phyloP scores from a whole-genome alignment of 2,113 vertebrate species.

The Rynchops niger region DNA sequence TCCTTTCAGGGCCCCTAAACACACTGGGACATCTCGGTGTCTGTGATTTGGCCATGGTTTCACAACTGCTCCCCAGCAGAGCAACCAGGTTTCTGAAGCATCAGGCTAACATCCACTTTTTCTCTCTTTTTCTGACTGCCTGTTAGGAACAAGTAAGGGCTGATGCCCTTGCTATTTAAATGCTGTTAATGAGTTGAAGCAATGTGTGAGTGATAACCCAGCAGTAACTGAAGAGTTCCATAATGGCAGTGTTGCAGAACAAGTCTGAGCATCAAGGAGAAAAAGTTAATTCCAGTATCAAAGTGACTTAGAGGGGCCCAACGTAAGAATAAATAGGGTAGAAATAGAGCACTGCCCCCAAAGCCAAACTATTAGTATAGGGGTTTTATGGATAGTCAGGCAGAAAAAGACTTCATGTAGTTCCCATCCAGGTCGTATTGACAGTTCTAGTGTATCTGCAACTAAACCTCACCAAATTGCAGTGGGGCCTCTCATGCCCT shows the following conservation, averaged over 20 bases:
- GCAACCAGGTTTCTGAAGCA: neutral
- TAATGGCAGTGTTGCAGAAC: neutral
- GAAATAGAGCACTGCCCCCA: neutral
- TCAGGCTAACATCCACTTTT: neutral
- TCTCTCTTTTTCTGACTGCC: neutral
- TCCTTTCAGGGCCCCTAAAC: neutral
- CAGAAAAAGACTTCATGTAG: neutral
- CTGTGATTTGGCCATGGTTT: neutral
- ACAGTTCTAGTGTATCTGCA: neutral
- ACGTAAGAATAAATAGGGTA: neutral
- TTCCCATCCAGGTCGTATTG: neutral
- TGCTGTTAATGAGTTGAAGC: neutral
- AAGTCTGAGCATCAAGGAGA: neutral
- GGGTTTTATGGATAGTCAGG: neutral
- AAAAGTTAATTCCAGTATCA: neutral
- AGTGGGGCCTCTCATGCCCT: neutral
- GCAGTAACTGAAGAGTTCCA: neutral
- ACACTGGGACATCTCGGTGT: neutral
- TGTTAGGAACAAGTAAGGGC: neutral
- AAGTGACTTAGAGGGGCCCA: neutral
- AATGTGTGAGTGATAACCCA: neutral
- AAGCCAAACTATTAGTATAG: neutral
- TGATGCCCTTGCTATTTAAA: neutral
- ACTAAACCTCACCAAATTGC: fast-evolving
- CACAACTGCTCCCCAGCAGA: neutral